Conservation (phyloP, 64 coral and sea anemone genomes). For the Acropora yongei region DNA sequence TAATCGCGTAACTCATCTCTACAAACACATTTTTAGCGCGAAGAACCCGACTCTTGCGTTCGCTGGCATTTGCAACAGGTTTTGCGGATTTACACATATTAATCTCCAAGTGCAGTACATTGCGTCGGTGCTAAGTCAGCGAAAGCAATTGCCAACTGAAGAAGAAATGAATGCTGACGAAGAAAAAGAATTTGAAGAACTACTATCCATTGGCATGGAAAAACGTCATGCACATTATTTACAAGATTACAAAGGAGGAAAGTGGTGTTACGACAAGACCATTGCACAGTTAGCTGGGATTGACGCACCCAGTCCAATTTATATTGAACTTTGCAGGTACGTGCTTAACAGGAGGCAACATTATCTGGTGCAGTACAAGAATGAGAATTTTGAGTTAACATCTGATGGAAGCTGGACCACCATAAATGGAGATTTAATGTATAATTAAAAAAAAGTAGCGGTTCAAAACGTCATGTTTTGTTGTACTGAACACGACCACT, state of each 20-base stretch:
- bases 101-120: constrained; percentile 42
- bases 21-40: constrained; percentile 72
- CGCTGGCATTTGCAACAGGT: constrained; percentile 11
- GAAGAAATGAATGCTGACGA: constrained; percentile 61
- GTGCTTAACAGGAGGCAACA: background rate
- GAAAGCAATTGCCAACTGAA: constrained; percentile 29
- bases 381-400: background rate
- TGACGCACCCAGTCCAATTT: background rate
- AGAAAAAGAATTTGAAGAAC: constrained; percentile 40
- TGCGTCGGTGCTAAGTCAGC: constrained; percentile 33
- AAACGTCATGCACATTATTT: constrained; percentile 21
- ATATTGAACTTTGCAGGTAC: background rate
- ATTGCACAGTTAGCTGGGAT: background rate
- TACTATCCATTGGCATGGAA: constrained; percentile 3
- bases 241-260: background rate
- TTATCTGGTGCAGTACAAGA: constrained; percentile 11
- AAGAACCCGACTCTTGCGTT: constrained; percentile 63
- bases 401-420: background rate
- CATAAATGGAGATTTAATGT: background rate
- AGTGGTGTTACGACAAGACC: background rate
- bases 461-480: too few species aligned
- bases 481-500: too few species aligned
- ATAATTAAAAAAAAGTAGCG: too few species aligned
- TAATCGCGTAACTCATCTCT: constrained; percentile 44
- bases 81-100: constrained; percentile 49